Evolutionary conservation across 2,113 vertebrate genomes (phyloP).

Genomic region (Rhynchomys soricoides): DNA sequence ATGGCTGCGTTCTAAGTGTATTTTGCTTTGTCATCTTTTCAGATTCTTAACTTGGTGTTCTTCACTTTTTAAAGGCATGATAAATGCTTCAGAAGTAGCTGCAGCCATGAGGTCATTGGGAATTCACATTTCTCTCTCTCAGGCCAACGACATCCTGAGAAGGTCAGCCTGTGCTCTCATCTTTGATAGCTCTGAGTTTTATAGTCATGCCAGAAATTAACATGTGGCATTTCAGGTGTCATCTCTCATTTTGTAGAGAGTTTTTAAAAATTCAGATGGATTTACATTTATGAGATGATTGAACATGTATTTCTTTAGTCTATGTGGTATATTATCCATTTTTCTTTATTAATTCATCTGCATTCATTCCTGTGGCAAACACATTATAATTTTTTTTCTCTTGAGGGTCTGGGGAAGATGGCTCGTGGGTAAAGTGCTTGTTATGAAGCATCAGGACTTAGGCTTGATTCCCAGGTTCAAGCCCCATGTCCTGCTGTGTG

Average conservation of each 20-base stretch:
- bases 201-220: slow-evolving; percentile 1
- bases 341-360: background rate
- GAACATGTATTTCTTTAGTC: background rate
- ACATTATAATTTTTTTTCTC: background rate
- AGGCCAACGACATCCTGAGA: slow-evolving; percentile 90
- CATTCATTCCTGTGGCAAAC: background rate
- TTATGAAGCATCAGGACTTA: background rate
- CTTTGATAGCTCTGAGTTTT: slow-evolving; percentile 62
- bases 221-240: background rate
- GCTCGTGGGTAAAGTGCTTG: background rate
- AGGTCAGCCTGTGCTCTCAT: slow-evolving; percentile 86
- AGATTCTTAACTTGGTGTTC: slow-evolving; percentile 49
- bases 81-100: slow-evolving; percentile 93
- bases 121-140: slow-evolving; percentile 87
- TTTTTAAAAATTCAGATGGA: background rate
- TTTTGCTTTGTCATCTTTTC: slow-evolving; percentile 21
- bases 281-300: background rate
- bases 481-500: background rate
- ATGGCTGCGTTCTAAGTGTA: background rate
- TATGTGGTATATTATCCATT: background rate
- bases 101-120: slow-evolving; percentile 91
- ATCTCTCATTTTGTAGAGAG: background rate
- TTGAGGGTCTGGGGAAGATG: background rate
- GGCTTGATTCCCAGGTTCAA: background rate
- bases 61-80: slow-evolving; percentile 87